Conservation (phyloP, 2,113 vertebrate genomes). For the Zosterops borbonicus region DNA sequence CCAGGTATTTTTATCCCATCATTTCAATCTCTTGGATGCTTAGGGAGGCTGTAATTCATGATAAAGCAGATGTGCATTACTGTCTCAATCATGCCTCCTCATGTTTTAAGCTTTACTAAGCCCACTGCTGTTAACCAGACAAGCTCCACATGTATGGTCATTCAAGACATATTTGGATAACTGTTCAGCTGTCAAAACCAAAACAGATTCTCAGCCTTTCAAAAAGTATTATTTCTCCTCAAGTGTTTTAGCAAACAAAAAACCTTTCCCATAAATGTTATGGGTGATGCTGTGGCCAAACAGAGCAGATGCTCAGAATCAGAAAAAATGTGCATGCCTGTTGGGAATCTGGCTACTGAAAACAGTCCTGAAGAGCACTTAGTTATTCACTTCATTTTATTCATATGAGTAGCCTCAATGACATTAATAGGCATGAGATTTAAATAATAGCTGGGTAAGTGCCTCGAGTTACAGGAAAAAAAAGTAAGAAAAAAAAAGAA, state of each 20-base stretch:
- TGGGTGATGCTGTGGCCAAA: not conserved
- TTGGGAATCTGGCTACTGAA: not conserved
- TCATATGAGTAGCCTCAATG: not conserved
- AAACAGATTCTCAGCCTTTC: not conserved
- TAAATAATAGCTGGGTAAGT: slow-evolving; percentile 38
- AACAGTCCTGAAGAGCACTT: not conserved
- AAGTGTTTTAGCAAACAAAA: not conserved
- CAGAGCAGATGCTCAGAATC: not conserved
- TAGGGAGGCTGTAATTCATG: not conserved
- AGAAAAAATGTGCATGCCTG: not conserved
- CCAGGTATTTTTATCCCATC: not conserved
- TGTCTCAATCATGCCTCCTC: not conserved
- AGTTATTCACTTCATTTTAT: slow-evolving; percentile 10
- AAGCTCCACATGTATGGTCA: not conserved
- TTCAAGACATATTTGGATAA: not conserved
- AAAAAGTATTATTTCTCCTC: not conserved
- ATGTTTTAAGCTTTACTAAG: not conserved
- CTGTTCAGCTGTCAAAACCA: not conserved
- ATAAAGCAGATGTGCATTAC: not conserved
- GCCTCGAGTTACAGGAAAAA: not conserved
- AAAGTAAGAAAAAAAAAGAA: not conserved
- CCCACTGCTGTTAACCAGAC: not conserved
- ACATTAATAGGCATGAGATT: slow-evolving; percentile 22
- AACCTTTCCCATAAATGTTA: not conserved
- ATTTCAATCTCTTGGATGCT: not conserved